phyloP scores from a whole-genome alignment of 2,888 invertebrate species.

The Rhingia campestris region DNA sequence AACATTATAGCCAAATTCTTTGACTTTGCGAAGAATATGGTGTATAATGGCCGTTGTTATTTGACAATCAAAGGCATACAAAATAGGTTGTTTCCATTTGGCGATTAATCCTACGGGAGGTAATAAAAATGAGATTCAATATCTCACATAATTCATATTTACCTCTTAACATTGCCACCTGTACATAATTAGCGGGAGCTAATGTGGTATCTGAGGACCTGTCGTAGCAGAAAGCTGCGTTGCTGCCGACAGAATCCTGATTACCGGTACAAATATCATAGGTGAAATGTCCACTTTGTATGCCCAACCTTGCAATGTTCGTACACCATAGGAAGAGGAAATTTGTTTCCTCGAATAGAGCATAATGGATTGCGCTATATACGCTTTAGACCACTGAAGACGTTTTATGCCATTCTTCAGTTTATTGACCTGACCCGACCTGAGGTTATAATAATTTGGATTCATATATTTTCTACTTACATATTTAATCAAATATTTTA shows the following conservation, averaged over 20 bases:
- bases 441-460: too few relatives aligned
- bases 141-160: conserved; percentile 5
- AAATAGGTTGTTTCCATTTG: conserved; percentile 32
- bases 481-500: too few relatives aligned
- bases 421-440: conserved; percentile 51
- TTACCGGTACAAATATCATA: conserved; percentile 63
- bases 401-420: conserved; percentile 29
- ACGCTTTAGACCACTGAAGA: conserved; percentile 30
- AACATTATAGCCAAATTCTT: conserved; percentile 30
- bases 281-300: conserved; percentile 7
- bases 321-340: conserved; percentile 37
- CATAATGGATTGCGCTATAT: conserved; percentile 37
- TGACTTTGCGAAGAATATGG: too few relatives aligned
- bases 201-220: too few relatives aligned
- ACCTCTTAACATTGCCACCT: too few relatives aligned
- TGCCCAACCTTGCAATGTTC: conserved; percentile 49
- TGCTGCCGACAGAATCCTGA: conserved; percentile 46
- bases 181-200: conserved; percentile 28
- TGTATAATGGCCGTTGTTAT: too few relatives aligned
- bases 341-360: conserved; percentile 47
- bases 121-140: background rate
- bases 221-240: conserved; percentile 30
- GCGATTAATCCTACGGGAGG: conserved; percentile 20
- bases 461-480: too few relatives aligned
- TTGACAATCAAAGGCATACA: too few relatives aligned